These are phyloP conservation scores for Actinia tenebrosa DNA, from an alignment of 64 coral and sea anemone species.

Conservation along the genomic window DNA sequence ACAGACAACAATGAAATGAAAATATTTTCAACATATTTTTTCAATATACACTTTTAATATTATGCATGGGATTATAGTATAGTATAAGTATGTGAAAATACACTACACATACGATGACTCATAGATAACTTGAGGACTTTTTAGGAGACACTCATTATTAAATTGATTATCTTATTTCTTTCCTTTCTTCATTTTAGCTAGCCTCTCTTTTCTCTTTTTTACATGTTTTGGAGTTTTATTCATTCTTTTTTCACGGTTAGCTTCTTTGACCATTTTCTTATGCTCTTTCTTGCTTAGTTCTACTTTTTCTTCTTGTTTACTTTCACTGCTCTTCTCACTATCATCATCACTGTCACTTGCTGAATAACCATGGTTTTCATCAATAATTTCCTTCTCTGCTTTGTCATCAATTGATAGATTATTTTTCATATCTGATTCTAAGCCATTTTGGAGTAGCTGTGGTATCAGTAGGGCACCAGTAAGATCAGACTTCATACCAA, in stretches of 20 bases:
- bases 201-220: slow-evolving; percentile 60
- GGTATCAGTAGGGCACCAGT: slow-evolving; percentile 36
- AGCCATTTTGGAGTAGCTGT: slow-evolving; percentile 22
- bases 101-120: no score
- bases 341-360: slow-evolving; percentile 7
- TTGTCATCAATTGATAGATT: slow-evolving; percentile 10
- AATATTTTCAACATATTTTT: no score
- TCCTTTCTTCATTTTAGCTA: slow-evolving; percentile 62
- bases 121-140: no score
- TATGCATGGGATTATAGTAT: no score
- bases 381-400: neutral
- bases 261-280: slow-evolving; percentile 70
- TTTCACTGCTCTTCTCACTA: slow-evolving; percentile 16
- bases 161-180: slow-evolving; percentile 6
- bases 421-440: neutral
- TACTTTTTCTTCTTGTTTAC: slow-evolving; percentile 1
- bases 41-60: no score
- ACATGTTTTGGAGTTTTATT: slow-evolving; percentile 67
- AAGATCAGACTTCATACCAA: slow-evolving; percentile 45
- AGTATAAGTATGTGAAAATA: neutral
- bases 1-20: no score
- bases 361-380: neutral
- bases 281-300: slow-evolving; percentile 52
- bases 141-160: neutral
- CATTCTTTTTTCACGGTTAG: slow-evolving; percentile 54